phyloP scores from a whole-genome alignment of 2,888 invertebrate species.

The Noctua fimbriata region DNA sequence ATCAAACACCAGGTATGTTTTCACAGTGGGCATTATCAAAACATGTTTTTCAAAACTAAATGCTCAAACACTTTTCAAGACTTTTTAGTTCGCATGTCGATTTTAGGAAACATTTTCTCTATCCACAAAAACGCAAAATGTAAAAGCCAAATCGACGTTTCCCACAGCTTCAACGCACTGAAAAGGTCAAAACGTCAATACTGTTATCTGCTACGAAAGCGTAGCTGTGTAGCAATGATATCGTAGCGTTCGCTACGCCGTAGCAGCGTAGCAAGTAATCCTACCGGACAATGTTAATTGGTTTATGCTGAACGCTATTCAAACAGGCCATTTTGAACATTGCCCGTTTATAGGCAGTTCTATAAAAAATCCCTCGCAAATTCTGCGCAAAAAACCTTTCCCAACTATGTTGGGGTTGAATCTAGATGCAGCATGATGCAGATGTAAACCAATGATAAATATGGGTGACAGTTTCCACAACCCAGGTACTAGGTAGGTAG shows the following conservation, averaged over 20 bases:
- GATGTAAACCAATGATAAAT: background rate
- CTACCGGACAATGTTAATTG: conserved; percentile 32
- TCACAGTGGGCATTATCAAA: too few relatives aligned
- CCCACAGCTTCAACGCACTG: background rate
- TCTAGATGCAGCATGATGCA: background rate
- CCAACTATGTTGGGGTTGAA: background rate
- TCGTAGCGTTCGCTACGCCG: conserved; percentile 27
- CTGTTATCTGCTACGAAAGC: conserved; percentile 20
- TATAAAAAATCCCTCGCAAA: background rate
- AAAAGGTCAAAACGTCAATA: conserved; percentile 30
- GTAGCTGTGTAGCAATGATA: conserved; percentile 48
- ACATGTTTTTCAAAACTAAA: background rate
- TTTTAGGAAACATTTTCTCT: background rate
- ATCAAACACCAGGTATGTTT: too few relatives aligned
- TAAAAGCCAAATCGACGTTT: background rate
- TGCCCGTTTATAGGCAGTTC: background rate
- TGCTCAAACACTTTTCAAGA: background rate
- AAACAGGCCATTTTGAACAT: conserved; percentile 3
- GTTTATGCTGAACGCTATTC: conserved; percentile 27
- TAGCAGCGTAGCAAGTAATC: conserved; percentile 26
- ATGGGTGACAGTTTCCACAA: background rate
- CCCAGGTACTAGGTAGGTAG: background rate
- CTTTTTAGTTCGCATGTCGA: background rate
- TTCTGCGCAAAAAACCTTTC: too few relatives aligned
- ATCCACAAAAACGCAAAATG: background rate